Conservation (phyloP, 2,113 vertebrate species). For the Microcebus lehilahytsara region DNA sequence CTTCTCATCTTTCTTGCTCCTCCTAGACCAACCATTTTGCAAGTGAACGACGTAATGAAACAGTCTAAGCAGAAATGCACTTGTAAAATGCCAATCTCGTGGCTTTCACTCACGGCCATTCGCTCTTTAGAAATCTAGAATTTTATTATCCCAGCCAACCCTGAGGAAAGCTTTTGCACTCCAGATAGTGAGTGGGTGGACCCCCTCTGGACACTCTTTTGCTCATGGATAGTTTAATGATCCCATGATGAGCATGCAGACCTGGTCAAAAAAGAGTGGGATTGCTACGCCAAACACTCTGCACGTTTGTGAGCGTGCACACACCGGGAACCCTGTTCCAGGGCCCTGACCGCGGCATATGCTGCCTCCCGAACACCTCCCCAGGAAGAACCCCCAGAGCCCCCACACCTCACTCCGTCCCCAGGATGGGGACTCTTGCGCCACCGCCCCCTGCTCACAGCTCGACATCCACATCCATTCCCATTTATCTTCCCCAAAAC, state of each 20-base stretch:
- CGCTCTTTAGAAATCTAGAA: background rate
- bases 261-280: background rate
- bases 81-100: background rate
- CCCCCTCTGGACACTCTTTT: accelerated
- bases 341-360: accelerated
- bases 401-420: background rate
- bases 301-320: background rate
- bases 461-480: background rate
- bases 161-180: background rate
- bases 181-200: background rate
- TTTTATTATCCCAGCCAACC: background rate
- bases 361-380: background rate
- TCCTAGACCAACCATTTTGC: background rate
- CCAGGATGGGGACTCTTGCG: background rate
- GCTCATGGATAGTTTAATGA: background rate
- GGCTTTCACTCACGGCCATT: background rate
- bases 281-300: background rate
- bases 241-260: accelerated
- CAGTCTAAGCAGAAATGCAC: background rate
- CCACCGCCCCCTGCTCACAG: background rate
- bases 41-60: background rate
- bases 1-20: background rate
- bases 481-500: conserved; percentile 47
- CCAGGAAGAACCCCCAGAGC: background rate
- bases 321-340: no score